Evolutionary conservation across 2,113 vertebrate genomes (phyloP), one percentile per base, ranked within the genome.

Genomic region (Ailuropoda melanoleuca): DNA sequence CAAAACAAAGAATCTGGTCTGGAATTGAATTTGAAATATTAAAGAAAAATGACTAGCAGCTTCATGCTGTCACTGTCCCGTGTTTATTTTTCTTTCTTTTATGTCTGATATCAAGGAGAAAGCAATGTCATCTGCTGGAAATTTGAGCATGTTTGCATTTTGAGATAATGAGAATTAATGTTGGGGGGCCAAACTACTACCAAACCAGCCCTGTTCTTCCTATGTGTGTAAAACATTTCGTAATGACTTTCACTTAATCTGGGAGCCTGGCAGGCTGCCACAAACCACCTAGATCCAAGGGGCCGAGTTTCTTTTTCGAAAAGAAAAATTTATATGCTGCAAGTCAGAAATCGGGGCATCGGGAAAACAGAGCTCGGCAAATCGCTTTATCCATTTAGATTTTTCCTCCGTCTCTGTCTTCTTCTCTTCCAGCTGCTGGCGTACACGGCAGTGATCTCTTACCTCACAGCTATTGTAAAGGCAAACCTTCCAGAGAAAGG

Each of bases 111-210:
- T 98, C 97, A 98, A 98, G 98, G 97, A 98, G 98, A 98, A 99
- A 99, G 98, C 98, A 98, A 98, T 98, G 98, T 98, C 98, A 98
- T 98, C 98, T 98, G 98, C 97, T 99, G 98, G 98, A 98, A 98
- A 98, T 95, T 98, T 97, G 97, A 98, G 96, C 86, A 95, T 98
- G 98, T 98, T 99, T 99, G 98, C 98, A 97, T 99, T 99, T 98
- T 99, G 98, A 98, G 98, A 98, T 99, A 99, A 99, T 99, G 99
- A 98, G 98, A 99, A 99, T 99, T 99, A 99, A 99, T 99, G 98
- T 98, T 74, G 95, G 98, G 98, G 98, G 98, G 98, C 98, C 98
- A 98, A 98, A 97, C 98, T 97, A 98, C 98, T 96, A 98, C 97
- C 62, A 66, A 98, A 97, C 95, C 96, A 98, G 94, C 98, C 92